phyloP scores from a whole-genome alignment of 2,888 invertebrate species.

The Serripes groenlandicus region DNA sequence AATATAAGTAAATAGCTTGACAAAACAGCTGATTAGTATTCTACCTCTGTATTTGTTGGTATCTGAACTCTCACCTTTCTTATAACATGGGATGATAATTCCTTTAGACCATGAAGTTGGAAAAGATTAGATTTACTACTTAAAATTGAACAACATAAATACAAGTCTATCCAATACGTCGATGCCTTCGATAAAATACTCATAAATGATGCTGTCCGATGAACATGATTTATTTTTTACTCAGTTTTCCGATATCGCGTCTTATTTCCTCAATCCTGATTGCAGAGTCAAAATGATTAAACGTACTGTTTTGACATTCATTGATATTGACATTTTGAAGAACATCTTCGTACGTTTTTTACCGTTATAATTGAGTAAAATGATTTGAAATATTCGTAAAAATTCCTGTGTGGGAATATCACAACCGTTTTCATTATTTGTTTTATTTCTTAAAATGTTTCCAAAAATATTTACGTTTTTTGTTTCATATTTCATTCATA shows the following conservation, averaged over 20 bases:
- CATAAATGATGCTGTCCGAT: slow-evolving; percentile 45
- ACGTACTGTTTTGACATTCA: background rate
- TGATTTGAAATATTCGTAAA: slow-evolving; percentile 17
- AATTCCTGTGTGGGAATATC: slow-evolving; percentile 10
- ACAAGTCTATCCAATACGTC: slow-evolving; percentile 16
- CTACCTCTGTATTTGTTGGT: slow-evolving; percentile 53
- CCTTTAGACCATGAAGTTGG: slow-evolving; percentile 49
- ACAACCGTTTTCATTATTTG: background rate
- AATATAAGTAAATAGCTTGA: slow-evolving; percentile 51
- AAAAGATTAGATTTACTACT: slow-evolving; percentile 31
- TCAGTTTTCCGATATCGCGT: background rate
- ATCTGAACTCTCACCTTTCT: slow-evolving; percentile 44
- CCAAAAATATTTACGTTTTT: slow-evolving; percentile 29
- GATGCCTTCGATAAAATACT: slow-evolving; percentile 42
- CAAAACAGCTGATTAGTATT: slow-evolving; percentile 51
- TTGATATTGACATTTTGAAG: background rate
- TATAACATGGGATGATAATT: slow-evolving; percentile 52
- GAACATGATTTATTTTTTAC: slow-evolving; percentile 38
- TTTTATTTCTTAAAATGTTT: slow-evolving; percentile 16
- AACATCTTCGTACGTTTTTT: background rate
- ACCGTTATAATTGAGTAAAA: background rate
- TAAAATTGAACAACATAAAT: slow-evolving; percentile 35
- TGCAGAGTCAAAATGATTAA: background rate
- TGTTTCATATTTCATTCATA: slow-evolving; percentile 14
- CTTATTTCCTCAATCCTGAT: slow-evolving; percentile 18